A percentile compares a stretch with the other conserved stretches of the same genome.
phyloP scores from a whole-genome alignment of 2,888 invertebrate genomes.

The Caenorhabditis sp. region DNA sequence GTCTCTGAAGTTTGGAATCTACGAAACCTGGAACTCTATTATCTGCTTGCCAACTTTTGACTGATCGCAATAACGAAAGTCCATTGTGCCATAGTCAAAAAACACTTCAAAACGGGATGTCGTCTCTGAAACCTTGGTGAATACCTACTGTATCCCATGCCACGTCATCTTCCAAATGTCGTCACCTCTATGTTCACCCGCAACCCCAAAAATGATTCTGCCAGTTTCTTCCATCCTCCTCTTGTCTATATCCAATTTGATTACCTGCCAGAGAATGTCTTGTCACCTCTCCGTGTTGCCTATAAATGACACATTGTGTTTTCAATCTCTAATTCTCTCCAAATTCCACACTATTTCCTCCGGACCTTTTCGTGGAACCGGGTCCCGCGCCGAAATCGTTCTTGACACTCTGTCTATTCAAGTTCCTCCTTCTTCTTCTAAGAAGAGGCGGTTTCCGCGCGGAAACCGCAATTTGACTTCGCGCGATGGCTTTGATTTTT shows the following conservation, averaged over 20 bases:
- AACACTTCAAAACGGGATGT: too few relatives aligned
- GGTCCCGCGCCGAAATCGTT: conserved; percentile 6
- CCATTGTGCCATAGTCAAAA: too few relatives aligned
- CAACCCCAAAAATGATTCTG: background rate
- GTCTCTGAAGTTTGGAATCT: too few relatives aligned
- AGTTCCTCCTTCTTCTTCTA: conserved; percentile 2
- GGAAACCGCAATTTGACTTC: conserved; percentile 15
- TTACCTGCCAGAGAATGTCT: conserved; percentile 10
- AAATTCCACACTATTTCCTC: background rate
- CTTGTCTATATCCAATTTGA: background rate
- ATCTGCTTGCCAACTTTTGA: too few relatives aligned
- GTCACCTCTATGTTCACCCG: too few relatives aligned
- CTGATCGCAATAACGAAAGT: too few relatives aligned
- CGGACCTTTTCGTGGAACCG: conserved; percentile 14
- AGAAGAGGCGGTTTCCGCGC: conserved; percentile 28
- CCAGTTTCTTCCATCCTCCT: background rate
- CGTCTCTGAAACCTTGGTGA: too few relatives aligned
- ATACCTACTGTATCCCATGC: too few relatives aligned
- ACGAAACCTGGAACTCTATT: too few relatives aligned
- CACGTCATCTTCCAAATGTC: too few relatives aligned
- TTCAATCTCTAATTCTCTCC: background rate
- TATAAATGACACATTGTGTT: too few relatives aligned
- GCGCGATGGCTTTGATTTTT: background rate
- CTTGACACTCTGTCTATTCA: conserved; percentile 14
- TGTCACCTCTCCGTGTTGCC: background rate